phyloP scores from a whole-genome alignment of 2,797 vertebrate species.

The Pipistrellus pipistrellus region DNA sequence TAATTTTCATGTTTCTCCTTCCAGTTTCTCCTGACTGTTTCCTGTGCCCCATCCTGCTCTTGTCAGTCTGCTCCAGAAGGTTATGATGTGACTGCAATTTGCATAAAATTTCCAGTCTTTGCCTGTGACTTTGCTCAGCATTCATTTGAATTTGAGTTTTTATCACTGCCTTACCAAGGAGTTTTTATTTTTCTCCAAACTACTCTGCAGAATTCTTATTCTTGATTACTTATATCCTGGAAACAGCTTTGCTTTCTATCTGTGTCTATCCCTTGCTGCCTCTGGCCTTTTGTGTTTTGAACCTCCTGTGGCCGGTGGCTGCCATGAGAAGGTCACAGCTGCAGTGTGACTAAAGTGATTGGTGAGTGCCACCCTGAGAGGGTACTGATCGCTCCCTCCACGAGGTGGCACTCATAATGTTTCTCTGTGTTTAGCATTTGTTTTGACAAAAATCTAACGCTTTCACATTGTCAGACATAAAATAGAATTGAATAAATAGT shows the following conservation, averaged over 20 bases:
- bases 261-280: background rate
- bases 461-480: background rate
- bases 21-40: background rate
- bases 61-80: background rate
- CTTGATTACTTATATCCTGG: conserved; percentile 15
- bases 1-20: conserved; percentile 34
- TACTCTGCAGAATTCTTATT: conserved; percentile 14
- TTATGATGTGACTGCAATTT: conserved; percentile 15
- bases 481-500: conserved; percentile 26
- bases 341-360: background rate
- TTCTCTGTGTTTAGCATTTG: conserved; percentile 23
- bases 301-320: conserved; percentile 3
- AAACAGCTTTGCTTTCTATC: conserved; percentile 39
- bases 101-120: conserved; percentile 11
- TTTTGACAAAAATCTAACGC: background rate
- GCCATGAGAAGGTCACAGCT: conserved; percentile 43
- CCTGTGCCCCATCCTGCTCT: background rate
- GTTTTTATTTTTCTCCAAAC: conserved; percentile 45
- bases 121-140: background rate
- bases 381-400: background rate
- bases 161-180: conserved; percentile 18
- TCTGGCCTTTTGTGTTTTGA: conserved; percentile 28
- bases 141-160: conserved; percentile 63
- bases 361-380: background rate
- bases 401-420: background rate